Conservation (phyloP, 2,888 invertebrate genomes). For the Lasioglossum marginatum region DNA sequence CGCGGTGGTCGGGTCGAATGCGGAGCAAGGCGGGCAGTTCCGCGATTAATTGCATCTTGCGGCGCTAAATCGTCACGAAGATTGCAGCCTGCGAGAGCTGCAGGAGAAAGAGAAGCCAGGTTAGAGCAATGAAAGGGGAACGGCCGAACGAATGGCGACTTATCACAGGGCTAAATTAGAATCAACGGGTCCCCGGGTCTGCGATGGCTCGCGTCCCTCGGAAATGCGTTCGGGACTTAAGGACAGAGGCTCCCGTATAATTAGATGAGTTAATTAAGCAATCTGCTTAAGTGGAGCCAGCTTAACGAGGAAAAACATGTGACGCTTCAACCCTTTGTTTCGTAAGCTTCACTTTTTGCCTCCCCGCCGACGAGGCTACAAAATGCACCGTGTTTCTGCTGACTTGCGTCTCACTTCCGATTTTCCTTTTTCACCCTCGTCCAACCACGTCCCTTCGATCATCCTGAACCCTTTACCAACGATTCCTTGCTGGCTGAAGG, state of each 20-base stretch:
- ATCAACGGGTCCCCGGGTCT: constrained; percentile 36
- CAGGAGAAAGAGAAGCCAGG: not conserved
- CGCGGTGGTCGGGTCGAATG: not conserved
- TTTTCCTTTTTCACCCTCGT: constrained; percentile 36
- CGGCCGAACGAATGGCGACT: constrained; percentile 41
- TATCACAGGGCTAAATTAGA: constrained; percentile 52
- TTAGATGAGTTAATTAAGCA: constrained; percentile 68
- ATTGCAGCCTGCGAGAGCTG: not conserved
- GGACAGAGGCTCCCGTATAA: constrained; percentile 54
- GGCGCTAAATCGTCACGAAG: constrained; percentile 16
- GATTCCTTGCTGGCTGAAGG: constrained; percentile 33
- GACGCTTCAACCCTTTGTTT: constrained; percentile 55
- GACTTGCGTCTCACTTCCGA: constrained; percentile 51
- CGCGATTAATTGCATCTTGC: constrained; percentile 17
- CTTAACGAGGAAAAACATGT: constrained; percentile 63
- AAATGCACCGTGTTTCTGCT: constrained; percentile 57
- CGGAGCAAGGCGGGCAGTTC: not conserved
- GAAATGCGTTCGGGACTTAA: constrained; percentile 38
- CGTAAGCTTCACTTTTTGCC: constrained; percentile 48
- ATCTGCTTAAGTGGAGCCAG: constrained; percentile 52
- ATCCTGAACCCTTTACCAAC: not conserved
- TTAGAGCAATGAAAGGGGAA: constrained; percentile 8
- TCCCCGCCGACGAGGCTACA: constrained; percentile 24
- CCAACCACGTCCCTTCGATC: not conserved
- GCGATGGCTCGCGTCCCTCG: constrained; percentile 4